Evolutionary conservation across 2,888 invertebrate genomes (phyloP).

Genomic region (Thereva unica): DNA sequence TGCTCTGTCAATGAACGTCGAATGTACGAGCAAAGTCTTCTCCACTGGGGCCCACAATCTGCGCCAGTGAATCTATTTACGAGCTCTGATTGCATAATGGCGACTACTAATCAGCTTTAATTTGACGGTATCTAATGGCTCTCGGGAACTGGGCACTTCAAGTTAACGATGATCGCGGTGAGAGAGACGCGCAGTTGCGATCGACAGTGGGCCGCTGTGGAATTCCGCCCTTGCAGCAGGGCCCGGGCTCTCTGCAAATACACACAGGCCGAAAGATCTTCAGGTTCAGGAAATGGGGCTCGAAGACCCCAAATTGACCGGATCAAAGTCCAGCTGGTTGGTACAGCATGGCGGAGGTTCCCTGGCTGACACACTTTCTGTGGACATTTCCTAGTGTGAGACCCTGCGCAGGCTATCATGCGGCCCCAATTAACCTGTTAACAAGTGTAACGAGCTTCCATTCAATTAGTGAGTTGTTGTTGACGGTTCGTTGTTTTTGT

Average conservation of each 20-base stretch:
- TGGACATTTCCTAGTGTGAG: constrained; percentile 5
- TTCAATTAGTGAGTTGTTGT: constrained; percentile 22
- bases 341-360: too few relatives aligned
- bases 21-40: constrained; percentile 13
- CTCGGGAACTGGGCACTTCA: too few relatives aligned
- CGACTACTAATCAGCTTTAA: constrained; percentile 39
- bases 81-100: constrained; percentile 40
- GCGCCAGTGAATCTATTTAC: constrained; percentile 17
- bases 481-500: constrained; percentile 5
- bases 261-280: too few relatives aligned
- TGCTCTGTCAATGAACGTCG: constrained; percentile 32
- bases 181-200: too few relatives aligned
- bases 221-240: too few relatives aligned
- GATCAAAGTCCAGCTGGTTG: too few relatives aligned
- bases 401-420: constrained; percentile 12
- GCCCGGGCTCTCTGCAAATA: too few relatives aligned
- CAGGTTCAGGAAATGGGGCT: too few relatives aligned
- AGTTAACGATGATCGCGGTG: too few relatives aligned
- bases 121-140: constrained; percentile 16
- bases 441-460: constrained; percentile 27
- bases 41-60: constrained; percentile 9
- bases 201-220: too few relatives aligned
- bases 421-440: constrained; percentile 23
- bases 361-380: constrained; percentile 20
- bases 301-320: too few relatives aligned